Evolutionary conservation across 2,888 invertebrate species (phyloP).

Genomic region (Prenolepis imparis): DNA sequence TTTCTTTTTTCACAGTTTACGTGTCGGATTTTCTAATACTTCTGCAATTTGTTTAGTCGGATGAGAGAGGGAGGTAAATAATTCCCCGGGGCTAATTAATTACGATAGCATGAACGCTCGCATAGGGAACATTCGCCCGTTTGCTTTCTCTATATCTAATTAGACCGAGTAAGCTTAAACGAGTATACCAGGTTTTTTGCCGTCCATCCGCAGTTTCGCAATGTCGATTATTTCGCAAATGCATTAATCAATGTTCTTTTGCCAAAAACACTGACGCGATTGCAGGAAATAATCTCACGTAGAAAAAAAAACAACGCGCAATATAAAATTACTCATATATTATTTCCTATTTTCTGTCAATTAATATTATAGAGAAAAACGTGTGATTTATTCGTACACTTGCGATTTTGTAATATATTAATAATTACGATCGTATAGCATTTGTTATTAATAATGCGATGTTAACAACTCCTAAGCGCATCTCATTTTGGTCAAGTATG

Average conservation of each 20-base stretch:
- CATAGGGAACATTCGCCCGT: constrained; percentile 33
- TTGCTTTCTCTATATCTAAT: constrained; percentile 61
- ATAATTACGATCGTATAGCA: neutral
- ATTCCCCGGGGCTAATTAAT: constrained; percentile 72
- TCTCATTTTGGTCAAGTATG: constrained; percentile 40
- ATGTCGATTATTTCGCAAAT: constrained; percentile 71
- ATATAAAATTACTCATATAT: neutral
- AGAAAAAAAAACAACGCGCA: neutral
- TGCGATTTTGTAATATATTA: neutral
- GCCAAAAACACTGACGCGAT: constrained; percentile 48
- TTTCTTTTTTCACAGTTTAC: constrained; percentile 4
- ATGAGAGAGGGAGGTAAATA: constrained; percentile 5
- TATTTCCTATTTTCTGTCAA: neutral
- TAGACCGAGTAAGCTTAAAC: constrained; percentile 26
- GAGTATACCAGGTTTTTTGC: constrained; percentile 34
- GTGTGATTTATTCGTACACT: constrained; percentile 18
- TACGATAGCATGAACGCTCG: constrained; percentile 52
- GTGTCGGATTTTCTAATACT: constrained; percentile 42
- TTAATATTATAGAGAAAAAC: neutral
- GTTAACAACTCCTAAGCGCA: constrained; percentile 46
- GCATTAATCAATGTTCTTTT: constrained; percentile 67
- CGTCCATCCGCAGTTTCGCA: constrained; percentile 48
- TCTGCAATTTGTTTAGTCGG: constrained; percentile 42
- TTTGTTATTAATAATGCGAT: constrained; percentile 40
- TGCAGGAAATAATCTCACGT: neutral